Conservation (phyloP, 2,888 invertebrate genomes). For the Drosophila emarginata region DNA sequence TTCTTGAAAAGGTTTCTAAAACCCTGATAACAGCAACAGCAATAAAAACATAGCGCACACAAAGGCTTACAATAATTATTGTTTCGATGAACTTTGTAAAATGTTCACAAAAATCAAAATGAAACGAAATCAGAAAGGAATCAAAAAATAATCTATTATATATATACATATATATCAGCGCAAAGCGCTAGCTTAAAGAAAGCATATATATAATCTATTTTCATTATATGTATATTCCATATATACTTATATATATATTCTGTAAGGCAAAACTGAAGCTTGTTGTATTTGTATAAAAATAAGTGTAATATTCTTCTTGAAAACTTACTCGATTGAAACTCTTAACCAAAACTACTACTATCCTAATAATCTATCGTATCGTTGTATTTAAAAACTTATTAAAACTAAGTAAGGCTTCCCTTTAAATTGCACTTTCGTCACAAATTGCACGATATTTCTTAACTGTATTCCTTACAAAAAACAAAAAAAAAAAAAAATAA, state of each 20-base stretch:
- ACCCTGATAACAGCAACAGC: background rate
- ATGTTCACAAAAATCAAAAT: background rate
- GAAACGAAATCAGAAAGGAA: background rate
- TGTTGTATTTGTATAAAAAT: background rate
- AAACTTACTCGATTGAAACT: background rate
- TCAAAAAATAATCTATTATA: background rate
- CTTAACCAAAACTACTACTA: background rate
- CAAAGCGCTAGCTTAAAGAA: background rate
- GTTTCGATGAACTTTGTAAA: background rate
- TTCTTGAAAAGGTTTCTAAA: conserved; percentile 4
- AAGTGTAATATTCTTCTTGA: background rate
- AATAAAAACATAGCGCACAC: conserved; percentile 2
- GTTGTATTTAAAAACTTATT: background rate
- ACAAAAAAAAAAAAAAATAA: background rate
- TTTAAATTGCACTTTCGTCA: background rate
- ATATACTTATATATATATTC: background rate
- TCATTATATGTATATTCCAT: background rate
- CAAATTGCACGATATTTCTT: conserved; percentile 1
- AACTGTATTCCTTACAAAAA: background rate
- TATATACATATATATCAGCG: background rate
- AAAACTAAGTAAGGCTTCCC: background rate
- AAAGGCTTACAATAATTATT: conserved; percentile 1
- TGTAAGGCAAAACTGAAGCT: background rate
- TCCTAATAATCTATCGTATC: background rate
- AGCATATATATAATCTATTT: background rate